These are phyloP conservation scores for Fragum whitleyi DNA, from an alignment of 2,888 invertebrate genomes.

Conservation along the genomic window DNA sequence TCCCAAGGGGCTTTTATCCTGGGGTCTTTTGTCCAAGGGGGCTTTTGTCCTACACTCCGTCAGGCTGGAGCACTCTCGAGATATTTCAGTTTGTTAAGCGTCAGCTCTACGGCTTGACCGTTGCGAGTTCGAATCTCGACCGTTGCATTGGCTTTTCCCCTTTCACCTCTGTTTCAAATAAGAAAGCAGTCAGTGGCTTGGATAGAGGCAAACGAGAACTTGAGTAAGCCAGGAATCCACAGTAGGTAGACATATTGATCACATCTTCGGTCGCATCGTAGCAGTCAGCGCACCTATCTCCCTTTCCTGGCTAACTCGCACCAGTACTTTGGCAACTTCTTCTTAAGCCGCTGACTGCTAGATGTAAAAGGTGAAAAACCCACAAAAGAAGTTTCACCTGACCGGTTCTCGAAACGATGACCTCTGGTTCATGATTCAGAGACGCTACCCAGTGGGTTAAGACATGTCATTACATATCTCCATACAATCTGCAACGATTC, in stretches of 20 bases:
- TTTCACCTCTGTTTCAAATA: too few species aligned
- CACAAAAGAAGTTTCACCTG: not conserved
- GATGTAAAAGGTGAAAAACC: too few species aligned
- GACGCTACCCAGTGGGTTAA: not conserved
- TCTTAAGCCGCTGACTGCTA: not conserved
- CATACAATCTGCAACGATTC: too few species aligned
- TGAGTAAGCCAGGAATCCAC: too few species aligned
- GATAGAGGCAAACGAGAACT: too few species aligned
- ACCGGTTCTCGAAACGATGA: not conserved
- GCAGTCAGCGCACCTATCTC: not conserved
- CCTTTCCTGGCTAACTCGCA: not conserved
- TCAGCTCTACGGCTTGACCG: conserved; percentile 61
- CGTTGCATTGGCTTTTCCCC: conserved; percentile 33
- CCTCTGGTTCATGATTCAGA: not conserved
- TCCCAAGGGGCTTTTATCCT: too few species aligned
- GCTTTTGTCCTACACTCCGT: too few species aligned
- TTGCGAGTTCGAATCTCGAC: conserved; percentile 62
- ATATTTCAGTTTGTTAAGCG: conserved; percentile 44
- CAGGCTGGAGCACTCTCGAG: too few species aligned
- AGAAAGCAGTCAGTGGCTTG: too few species aligned
- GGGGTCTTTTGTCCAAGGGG: too few species aligned
- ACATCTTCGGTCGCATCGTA: not conserved
- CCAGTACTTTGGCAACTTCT: not conserved
- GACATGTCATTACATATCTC: too few species aligned
- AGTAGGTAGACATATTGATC: not conserved